Evolutionary conservation across 2,113 vertebrate species (phyloP).

Genomic region (Pteruthius melanotis): DNA sequence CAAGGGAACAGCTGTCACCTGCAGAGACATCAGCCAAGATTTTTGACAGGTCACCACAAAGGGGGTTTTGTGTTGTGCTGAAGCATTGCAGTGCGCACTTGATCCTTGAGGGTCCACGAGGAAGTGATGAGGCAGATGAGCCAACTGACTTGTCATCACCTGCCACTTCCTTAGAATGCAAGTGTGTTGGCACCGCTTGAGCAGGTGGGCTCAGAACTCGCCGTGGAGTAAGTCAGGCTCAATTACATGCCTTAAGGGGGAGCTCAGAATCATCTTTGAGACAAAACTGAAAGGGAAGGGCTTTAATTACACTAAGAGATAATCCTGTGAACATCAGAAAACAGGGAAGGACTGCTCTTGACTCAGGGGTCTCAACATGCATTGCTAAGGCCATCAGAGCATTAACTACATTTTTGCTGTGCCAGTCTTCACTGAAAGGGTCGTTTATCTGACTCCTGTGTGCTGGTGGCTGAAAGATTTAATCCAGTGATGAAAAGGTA

Average conservation of each 20-base stretch:
- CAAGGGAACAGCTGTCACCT: not conserved
- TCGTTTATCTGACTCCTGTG: not conserved
- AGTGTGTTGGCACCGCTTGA: not conserved
- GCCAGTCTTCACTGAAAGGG: not conserved
- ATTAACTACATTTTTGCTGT: not conserved
- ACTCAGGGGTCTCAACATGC: not conserved
- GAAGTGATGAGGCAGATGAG: not conserved
- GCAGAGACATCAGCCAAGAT: not conserved
- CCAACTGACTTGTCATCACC: rapidly evolving
- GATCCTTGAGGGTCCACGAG: not conserved
- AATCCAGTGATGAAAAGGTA: not conserved
- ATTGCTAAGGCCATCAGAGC: not conserved
- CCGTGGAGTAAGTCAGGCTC: not conserved
- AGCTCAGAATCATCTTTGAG: not conserved
- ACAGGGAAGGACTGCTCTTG: not conserved
- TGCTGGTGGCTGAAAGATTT: not conserved
- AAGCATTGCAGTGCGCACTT: not conserved
- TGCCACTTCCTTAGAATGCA: not conserved
- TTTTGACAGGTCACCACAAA: not conserved
- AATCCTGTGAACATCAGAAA: not conserved
- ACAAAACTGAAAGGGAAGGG: not conserved
- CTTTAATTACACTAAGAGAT: not conserved
- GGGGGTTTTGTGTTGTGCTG: not conserved
- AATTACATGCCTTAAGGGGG: not conserved
- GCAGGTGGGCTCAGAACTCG: not conserved